Evolutionary conservation across 2,888 invertebrate genomes (phyloP).

Genomic region (Scrobipalpa atriplicella): DNA sequence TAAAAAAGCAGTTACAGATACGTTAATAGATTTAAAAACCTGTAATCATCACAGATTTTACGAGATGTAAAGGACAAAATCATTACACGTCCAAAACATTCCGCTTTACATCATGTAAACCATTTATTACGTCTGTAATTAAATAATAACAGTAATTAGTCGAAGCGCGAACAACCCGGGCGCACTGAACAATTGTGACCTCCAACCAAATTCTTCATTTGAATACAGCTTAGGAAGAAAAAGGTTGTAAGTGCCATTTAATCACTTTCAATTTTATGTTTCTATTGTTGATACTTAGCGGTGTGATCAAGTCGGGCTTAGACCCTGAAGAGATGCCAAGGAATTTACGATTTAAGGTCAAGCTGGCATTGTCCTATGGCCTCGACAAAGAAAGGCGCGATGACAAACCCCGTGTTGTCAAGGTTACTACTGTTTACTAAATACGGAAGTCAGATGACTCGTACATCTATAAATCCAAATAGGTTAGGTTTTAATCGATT

Average conservation of each 20-base stretch:
- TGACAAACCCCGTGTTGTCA: slow-evolving; percentile 70
- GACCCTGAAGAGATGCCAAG: slow-evolving; percentile 54
- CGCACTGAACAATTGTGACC: slow-evolving; percentile 63
- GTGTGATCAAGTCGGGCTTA: slow-evolving; percentile 34
- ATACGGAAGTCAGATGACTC: slow-evolving; percentile 42
- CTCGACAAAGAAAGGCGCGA: slow-evolving; percentile 73
- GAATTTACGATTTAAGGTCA: slow-evolving; percentile 54
- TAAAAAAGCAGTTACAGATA: slow-evolving; percentile 19
- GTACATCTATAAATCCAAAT: too few relatives aligned
- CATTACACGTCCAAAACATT: slow-evolving; percentile 6
- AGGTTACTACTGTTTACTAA: slow-evolving; percentile 63
- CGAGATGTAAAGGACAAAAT: slow-evolving; percentile 2
- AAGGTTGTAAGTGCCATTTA: slow-evolving; percentile 17
- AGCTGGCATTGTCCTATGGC: slow-evolving; percentile 73
- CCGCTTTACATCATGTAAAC: background rate
- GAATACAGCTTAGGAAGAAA: slow-evolving; percentile 49
- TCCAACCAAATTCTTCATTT: slow-evolving; percentile 81
- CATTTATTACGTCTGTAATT: slow-evolving; percentile 9
- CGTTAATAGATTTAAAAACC: slow-evolving; percentile 17
- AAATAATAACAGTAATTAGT: slow-evolving; percentile 24
- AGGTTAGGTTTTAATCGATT: too few relatives aligned
- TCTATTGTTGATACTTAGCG: slow-evolving; percentile 24
- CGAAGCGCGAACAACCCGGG: slow-evolving; percentile 26
- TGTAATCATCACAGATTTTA: slow-evolving; percentile 15
- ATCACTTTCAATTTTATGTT: slow-evolving; percentile 32